Percentiles rank a stretch among this genome's conserved stretches.
Conservation (phyloP, 2,113 vertebrate species). For the Mesocricetus auratus region DNA sequence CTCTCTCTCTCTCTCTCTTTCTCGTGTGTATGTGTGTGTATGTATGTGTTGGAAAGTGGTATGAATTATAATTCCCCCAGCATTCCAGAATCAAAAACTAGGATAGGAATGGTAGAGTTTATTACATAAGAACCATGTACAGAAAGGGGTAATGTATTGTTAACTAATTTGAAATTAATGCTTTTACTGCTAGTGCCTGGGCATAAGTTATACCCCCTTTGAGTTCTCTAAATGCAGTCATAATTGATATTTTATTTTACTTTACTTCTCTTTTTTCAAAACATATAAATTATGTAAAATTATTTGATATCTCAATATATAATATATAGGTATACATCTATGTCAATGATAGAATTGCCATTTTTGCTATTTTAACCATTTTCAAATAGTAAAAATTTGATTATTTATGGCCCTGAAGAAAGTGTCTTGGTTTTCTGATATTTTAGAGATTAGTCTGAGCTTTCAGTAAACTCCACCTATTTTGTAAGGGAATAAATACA, state of each 20-base stretch:
- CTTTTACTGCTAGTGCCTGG: neutral
- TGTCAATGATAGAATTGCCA: neutral
- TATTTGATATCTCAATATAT: neutral
- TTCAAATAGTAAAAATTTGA: slow-evolving; percentile 62
- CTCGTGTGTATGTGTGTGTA: too few species aligned
- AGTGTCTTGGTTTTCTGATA: slow-evolving; percentile 2
- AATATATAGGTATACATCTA: neutral
- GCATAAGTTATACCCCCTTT: neutral
- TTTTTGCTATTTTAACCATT: slow-evolving; percentile 67
- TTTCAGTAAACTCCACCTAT: slow-evolving; percentile 72
- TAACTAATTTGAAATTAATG: neutral
- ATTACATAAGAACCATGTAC: neutral
- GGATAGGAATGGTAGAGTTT: neutral
- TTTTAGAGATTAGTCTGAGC: slow-evolving; percentile 72
- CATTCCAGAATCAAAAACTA: neutral
- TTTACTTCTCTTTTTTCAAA: slow-evolving; percentile 7
- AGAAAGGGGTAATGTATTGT: neutral
- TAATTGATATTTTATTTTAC: neutral
- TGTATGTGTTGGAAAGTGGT: neutral
- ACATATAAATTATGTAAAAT: neutral
- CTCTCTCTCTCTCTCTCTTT: neutral
- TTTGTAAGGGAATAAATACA: slow-evolving; percentile 74
- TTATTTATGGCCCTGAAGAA: slow-evolving; percentile 55
- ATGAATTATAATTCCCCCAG: neutral
- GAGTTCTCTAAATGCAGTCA: neutral